Conservation (phyloP, 2,113 vertebrate species). For the Pycnonotus jocosus region DNA sequence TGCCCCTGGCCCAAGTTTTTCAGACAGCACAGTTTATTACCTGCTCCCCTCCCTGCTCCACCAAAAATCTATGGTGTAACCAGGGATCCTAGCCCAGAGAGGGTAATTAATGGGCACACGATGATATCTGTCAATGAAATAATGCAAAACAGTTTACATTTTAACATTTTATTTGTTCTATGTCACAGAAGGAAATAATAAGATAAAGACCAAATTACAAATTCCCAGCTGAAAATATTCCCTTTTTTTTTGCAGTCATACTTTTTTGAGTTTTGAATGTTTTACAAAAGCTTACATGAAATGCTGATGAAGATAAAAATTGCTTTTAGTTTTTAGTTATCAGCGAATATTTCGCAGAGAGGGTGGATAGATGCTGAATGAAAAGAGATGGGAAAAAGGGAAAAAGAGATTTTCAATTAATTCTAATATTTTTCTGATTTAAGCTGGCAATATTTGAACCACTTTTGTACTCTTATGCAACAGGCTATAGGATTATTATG, state of each 20-base stretch:
- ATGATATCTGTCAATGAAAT: not conserved
- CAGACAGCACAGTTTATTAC: not conserved
- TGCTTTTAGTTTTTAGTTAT: not conserved
- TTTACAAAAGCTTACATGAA: conserved; percentile 6
- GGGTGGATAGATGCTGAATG: not conserved
- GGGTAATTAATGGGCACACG: not conserved
- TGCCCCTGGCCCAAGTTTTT: not conserved
- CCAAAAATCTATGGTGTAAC: not conserved
- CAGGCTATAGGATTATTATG: not conserved
- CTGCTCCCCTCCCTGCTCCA: not conserved
- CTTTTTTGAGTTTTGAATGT: not conserved
- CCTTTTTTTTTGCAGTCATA: not conserved
- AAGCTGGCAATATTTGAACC: not conserved
- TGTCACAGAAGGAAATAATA: not conserved
- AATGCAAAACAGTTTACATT: not conserved
- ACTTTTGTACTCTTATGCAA: not conserved
- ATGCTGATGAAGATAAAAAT: not conserved
- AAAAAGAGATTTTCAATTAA: not conserved
- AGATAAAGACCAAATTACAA: not conserved
- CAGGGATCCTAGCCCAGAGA: not conserved
- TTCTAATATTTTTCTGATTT: not conserved
- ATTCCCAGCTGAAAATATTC: not conserved
- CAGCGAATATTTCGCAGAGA: not conserved
- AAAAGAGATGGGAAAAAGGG: not conserved
- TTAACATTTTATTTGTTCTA: not conserved